Percentiles rank a stretch among this genome's conserved stretches.
These are phyloP conservation scores for Leuctra nigra DNA, from an alignment of 2,888 invertebrate genomes.

Conservation along the genomic window DNA sequence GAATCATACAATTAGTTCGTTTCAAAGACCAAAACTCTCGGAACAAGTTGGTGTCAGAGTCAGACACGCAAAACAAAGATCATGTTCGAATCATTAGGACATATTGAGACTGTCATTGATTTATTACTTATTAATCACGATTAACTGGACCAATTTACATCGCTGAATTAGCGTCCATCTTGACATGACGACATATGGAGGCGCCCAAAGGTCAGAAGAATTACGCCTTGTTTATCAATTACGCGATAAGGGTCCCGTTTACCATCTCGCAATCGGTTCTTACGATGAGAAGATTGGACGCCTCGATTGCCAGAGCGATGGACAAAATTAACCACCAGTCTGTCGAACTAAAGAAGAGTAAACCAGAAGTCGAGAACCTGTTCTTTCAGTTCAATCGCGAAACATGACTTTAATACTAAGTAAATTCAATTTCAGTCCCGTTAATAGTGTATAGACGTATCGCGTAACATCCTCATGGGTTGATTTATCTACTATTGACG, in stretches of 20 bases:
- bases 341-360: no score
- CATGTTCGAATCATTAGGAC: no score
- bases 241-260: not conserved
- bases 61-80: no score
- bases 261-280: no score
- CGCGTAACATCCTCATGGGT: no score
- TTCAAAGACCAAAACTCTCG: no score
- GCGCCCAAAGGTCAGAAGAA: slow-evolving; percentile 6
- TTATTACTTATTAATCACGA: not conserved
- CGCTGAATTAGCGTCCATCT: not conserved
- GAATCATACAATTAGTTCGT: no score
- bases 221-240: not conserved
- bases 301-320: not conserved
- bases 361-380: no score
- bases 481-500: no score
- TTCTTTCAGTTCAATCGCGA: not conserved
- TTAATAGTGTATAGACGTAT: no score
- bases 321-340: no score
- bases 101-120: not conserved
- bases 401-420: slow-evolving; percentile 1
- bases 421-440: not conserved
- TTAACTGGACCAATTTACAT: slow-evolving; percentile 3
- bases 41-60: no score
- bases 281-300: not conserved
- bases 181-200: not conserved